A percentile compares a stretch with the other conserved stretches of the same genome.
These are phyloP conservation scores for Phytoseiulus persimilis DNA, from an alignment of 2,888 invertebrate species.

Conservation along the genomic window DNA sequence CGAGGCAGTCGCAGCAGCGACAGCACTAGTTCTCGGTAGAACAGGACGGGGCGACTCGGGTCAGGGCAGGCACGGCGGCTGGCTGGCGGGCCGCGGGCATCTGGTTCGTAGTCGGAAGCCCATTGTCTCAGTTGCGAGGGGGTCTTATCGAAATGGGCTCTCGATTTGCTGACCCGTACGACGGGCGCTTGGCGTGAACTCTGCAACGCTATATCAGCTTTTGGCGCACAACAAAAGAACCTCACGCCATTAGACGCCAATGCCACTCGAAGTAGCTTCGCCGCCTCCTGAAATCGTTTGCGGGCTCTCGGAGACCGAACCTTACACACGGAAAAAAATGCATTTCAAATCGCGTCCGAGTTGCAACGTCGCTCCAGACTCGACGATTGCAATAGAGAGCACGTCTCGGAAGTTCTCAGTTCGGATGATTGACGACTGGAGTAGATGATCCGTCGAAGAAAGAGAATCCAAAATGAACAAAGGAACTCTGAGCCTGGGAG, in stretches of 20 bases:
- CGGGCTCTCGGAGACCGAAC: not conserved
- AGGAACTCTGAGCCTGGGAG: too few species aligned
- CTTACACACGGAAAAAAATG: not conserved
- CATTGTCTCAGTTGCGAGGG: not conserved
- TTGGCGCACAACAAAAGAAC: not conserved
- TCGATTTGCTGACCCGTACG: not conserved
- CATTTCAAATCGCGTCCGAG: not conserved
- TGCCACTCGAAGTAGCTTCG: not conserved
- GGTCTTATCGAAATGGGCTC: not conserved
- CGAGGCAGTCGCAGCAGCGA: not conserved
- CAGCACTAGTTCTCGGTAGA: not conserved
- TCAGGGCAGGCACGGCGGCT: too few species aligned
- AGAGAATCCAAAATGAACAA: too few species aligned
- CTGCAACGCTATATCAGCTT: not conserved
- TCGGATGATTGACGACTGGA: too few species aligned
- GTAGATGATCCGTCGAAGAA: too few species aligned
- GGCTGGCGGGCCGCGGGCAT: not conserved
- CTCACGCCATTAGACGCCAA: not conserved
- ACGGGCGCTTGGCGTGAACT: not conserved
- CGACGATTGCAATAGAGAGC: too few species aligned
- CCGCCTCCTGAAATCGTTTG: not conserved
- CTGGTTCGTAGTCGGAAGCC: not conserved
- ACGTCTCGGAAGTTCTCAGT: too few species aligned
- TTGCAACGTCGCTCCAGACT: too few species aligned
- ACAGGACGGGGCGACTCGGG: not conserved